phyloP scores from a whole-genome alignment of 2,113 vertebrate species.

The Crotalus viridis region DNA sequence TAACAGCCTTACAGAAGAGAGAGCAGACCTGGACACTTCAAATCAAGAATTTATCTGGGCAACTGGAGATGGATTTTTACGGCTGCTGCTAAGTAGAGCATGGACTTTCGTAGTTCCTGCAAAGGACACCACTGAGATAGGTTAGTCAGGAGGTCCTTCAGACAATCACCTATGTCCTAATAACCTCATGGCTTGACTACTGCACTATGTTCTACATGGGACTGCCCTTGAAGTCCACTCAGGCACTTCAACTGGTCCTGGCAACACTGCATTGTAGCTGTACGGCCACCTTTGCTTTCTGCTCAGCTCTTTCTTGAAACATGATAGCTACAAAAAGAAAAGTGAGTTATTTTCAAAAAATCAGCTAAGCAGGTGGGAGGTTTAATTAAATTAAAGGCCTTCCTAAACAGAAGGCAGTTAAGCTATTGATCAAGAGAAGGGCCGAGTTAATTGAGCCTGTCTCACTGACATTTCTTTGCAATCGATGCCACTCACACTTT shows the following conservation, averaged over 20 bases:
- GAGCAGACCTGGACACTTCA: neutral
- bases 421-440: constrained; percentile 63
- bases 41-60: neutral
- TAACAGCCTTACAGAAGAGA: neutral
- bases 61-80: neutral
- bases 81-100: neutral
- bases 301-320: constrained; percentile 47
- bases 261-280: neutral
- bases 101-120: neutral
- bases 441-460: constrained; percentile 64
- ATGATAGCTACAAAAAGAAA: constrained; percentile 33
- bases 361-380: constrained; percentile 18
- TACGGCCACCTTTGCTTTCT: neutral
- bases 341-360: neutral
- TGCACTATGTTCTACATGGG: neutral
- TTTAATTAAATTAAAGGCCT: constrained; percentile 67
- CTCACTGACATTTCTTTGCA: constrained; percentile 64
- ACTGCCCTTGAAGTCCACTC: neutral
- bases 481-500: constrained; percentile 64
- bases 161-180: neutral
- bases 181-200: neutral
- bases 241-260: neutral
- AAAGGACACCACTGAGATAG: neutral
- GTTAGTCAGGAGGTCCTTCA: neutral
- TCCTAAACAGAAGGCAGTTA: constrained; percentile 66